Evolutionary conservation across 1,140 invertebrate genomes (phyloP).

Genomic region (Nephila pilipes): DNA sequence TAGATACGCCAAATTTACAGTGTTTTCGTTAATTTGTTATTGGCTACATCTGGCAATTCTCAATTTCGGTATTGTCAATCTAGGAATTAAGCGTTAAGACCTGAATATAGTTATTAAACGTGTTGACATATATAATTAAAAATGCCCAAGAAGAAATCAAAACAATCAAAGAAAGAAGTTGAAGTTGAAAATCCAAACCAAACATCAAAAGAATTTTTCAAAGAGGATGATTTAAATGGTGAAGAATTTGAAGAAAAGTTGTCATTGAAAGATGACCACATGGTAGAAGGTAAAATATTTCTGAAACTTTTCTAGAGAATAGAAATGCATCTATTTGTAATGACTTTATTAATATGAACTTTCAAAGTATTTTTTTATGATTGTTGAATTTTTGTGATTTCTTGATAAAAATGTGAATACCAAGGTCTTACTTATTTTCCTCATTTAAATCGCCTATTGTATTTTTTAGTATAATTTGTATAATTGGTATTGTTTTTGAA

Average conservation of each 20-base stretch:
- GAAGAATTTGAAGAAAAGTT: conserved; percentile 68
- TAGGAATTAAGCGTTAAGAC: neutral
- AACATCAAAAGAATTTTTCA: neutral
- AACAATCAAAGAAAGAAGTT: conserved; percentile 73
- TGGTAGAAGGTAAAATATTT: conserved; percentile 21
- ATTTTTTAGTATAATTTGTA: no score
- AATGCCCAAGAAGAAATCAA: conserved; percentile 71
- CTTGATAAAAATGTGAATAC: no score
- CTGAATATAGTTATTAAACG: neutral
- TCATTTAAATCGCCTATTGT: no score
- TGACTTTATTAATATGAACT: no score
- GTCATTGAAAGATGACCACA: conserved; percentile 64
- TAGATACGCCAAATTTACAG: no score
- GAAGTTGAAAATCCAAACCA: conserved; percentile 54
- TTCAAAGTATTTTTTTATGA: neutral
- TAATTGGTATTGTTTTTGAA: no score
- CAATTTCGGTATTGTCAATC: conserved; percentile 9
- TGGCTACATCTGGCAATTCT: neutral
- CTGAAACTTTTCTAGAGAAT: neutral
- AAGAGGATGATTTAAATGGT: conserved; percentile 26
- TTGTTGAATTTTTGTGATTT: neutral
- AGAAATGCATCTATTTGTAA: neutral
- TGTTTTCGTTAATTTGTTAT: neutral
- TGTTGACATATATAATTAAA: neutral
- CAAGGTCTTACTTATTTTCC: no score